These are phyloP conservation scores for Hycleus cichorii DNA, from an alignment of 1,140 invertebrate species.

Conservation along the genomic window DNA sequence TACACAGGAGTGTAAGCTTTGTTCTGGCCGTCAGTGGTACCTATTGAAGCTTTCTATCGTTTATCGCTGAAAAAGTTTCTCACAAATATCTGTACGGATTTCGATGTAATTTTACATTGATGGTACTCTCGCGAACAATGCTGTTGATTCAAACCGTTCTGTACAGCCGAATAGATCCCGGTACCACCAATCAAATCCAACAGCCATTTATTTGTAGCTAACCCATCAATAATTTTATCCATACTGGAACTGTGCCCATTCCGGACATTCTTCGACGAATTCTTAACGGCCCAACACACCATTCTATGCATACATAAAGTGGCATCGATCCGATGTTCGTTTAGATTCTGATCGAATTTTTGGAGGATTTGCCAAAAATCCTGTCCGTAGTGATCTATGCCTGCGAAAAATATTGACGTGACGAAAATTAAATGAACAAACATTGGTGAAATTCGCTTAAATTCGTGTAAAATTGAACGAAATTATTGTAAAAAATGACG, in stretches of 20 bases:
- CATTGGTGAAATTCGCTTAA: too few relatives aligned
- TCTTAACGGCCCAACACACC: constrained; percentile 30
- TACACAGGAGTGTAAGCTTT: too few relatives aligned
- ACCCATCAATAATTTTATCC: constrained; percentile 38
- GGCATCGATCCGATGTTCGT: constrained; percentile 31
- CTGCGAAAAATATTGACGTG: too few relatives aligned
- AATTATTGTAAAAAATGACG: too few relatives aligned
- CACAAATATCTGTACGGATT: constrained; percentile 16
- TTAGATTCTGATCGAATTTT: constrained; percentile 21
- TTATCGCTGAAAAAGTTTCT: constrained; percentile 15
- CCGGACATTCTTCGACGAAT: constrained; percentile 24
- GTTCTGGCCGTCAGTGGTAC: too few relatives aligned
- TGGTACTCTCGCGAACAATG: constrained; percentile 26
- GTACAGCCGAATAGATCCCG: constrained; percentile 23
- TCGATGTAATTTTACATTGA: constrained; percentile 24
- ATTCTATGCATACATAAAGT: constrained; percentile 33
- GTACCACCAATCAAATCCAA: constrained; percentile 22
- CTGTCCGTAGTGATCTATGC: too few relatives aligned
- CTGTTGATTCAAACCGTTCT: constrained; percentile 18
- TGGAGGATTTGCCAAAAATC: too few relatives aligned
- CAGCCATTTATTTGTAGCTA: constrained; percentile 31
- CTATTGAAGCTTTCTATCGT: too few relatives aligned
- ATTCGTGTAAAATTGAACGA: too few relatives aligned
- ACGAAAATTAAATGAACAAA: too few relatives aligned
- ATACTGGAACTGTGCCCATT: constrained; percentile 26